Base-by-base conservation (phyloP, 2,888 invertebrate species). In the Lepidonotus clava region DNA sequence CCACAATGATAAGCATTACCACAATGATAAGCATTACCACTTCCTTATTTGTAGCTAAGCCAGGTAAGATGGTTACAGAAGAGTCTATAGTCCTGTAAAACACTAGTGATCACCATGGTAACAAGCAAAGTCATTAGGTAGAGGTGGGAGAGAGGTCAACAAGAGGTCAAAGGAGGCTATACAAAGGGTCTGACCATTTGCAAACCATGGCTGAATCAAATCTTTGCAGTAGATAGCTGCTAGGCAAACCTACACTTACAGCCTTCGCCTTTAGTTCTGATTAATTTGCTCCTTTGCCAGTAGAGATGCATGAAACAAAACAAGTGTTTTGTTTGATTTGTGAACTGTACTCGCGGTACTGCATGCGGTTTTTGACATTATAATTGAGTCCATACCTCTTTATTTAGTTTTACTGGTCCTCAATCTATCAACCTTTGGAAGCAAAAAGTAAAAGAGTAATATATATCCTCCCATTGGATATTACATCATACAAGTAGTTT, bases 201-300 rank as follows among this genome's bases (percentile, higher is more conserved):
- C 71, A 71, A 71, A 71, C 71, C 71, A 71, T 71, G 71, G 38
- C 71, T 71, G 36, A 71, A 36, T 71, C 71, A 71, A 1, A 6
- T 71, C 71, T 71, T 38, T n/a, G 2, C 24, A 5, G 61, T 61
- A 61, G 61, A 5, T 56, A n/a, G n/a, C n/a, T n/a, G n/a, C n/a
- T 56, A n/a, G 24, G n/a, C 56, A n/a, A n/a, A 56, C 28, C 28
- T 61, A 28, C 1, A 28, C 14, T 24, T 61, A 61, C 11, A 61
- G 61, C 61, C 24, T 61, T 61, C 24, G 11, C 28, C 24, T 28
- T 61, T 28, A 61, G 61, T 61, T 61, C 61, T 61, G n/a, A n/a
- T n/a, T n/a, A n/a, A n/a, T n/a, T n/a, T 32, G 11, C 61, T 61
- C 28, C 61, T 28, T 61, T 53, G 2, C 4, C 24, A 28, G 61